phyloP scores from a whole-genome alignment of 2,113 vertebrate species.

The Oceanites oceanicus region DNA sequence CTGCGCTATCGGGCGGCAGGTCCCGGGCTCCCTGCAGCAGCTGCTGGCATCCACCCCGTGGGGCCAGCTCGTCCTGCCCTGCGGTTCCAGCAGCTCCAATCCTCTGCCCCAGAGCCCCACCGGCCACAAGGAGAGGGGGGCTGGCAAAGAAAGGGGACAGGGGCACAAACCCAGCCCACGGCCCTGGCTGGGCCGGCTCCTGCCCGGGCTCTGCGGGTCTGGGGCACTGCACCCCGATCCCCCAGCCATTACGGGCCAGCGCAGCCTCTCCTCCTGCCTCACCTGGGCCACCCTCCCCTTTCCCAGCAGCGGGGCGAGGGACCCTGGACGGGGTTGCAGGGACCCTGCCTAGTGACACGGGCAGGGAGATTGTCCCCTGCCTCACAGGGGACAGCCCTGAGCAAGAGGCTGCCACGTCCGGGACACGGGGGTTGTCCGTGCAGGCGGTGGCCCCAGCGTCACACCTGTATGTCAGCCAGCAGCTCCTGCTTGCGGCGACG shows the following conservation, averaged over 20 bases:
- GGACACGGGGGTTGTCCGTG: neutral
- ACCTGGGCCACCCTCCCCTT: neutral
- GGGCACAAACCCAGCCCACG: neutral
- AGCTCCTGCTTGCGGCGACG: constrained; percentile 95
- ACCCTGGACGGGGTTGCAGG: neutral
- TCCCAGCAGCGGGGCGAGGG: neutral
- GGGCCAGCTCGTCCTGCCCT: neutral
- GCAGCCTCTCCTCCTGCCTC: neutral
- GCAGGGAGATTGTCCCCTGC: neutral
- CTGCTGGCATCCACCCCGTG: rapidly evolving
- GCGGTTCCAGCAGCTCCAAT: neutral
- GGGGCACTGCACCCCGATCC: neutral
- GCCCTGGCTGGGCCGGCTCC: neutral
- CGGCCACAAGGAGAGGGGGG: neutral
- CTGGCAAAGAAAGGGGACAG: neutral
- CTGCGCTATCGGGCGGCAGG: neutral
- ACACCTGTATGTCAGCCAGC: constrained; percentile 96
- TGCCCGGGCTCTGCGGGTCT: neutral
- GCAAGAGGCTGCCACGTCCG: too few species aligned
- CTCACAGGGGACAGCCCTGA: neutral
- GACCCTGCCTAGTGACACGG: neutral
- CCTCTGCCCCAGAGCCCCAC: neutral
- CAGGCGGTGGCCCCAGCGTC: neutral
- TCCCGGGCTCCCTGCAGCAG: neutral
- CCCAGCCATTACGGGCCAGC: neutral